Evolutionary conservation across 2,797 vertebrate species (phyloP), one percentile per base, ranked within the genome.

Genomic region (Smutsia temminckii): DNA sequence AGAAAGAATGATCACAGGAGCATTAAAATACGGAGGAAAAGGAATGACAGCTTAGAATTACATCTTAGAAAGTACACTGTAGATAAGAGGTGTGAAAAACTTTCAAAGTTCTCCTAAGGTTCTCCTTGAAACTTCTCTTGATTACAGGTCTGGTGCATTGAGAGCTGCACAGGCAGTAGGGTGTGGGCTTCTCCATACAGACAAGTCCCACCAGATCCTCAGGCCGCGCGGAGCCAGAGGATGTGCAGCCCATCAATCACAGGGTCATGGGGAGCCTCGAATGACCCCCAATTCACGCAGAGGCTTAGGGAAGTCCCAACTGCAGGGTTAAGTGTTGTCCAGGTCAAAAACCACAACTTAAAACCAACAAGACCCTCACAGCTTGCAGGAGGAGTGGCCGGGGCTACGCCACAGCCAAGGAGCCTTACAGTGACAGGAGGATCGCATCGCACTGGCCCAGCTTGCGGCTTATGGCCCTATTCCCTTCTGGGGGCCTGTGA

Each of bases 321-420:
- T 57, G 86, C 51, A 93, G 81, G 92, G 66, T 89, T 12, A 75
- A 92, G 71, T 85, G 57, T 66, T 93, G 59, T 94, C 80, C 74
- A 69, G 59, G 37, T 85, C 88, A 92, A 94, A 96, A 94, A 63
- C 77, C 79, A 83, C 92, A 92, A 92, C 64, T 89, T 25, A 80
- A 93, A 81, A 85, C 88, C 86, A 96, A 93, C 74, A 92, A 91
- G 88, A 79, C 55, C 79, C 72, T 68, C 72, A 29, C 53, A 93
- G 88, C 51, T 78, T 68, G 51, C 40, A 84, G 71, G 49, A 86
- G 78, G 5, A 66, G 80, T 18, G 11, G 46, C 59, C 27, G 23
- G 32, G 68, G 87, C 86, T 83, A 57, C 29, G 6, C 18, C 57
- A 84, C 64, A 46, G 78, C 74, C 69, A 55, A 46, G 49, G 91